Evolutionary conservation across 2,797 vertebrate genomes (phyloP).

Genomic region (Rhynchotus rufescens): DNA sequence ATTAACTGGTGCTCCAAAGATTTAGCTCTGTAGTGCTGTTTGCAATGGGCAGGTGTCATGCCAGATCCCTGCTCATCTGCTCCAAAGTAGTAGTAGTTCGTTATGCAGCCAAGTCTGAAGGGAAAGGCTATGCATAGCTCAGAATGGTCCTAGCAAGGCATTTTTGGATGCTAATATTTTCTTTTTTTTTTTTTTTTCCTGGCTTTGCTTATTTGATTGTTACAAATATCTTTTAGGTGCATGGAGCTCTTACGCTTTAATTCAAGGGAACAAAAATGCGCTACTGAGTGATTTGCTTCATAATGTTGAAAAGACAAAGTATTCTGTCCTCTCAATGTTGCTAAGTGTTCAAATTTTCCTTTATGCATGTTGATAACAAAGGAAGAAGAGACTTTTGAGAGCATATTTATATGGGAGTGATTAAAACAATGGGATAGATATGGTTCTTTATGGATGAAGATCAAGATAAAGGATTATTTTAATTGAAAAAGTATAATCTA

Average conservation of each 20-base stretch:
- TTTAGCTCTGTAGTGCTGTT: rapidly evolving
- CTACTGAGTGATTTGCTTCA: not conserved
- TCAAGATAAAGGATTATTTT: not conserved
- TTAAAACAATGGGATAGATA: not conserved
- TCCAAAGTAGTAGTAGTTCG: rapidly evolving
- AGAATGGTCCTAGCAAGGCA: not conserved
- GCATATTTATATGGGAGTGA: not conserved
- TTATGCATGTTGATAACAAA: not conserved
- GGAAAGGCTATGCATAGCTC: not conserved
- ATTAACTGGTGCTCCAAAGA: not conserved
- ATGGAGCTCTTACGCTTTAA: rapidly evolving
- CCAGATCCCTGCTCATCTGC: not conserved
- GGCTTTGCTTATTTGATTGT: rapidly evolving
- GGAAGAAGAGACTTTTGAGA: not conserved
- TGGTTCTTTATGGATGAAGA: not conserved
- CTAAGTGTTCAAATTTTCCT: not conserved
- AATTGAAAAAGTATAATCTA: not conserved
- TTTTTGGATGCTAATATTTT: not conserved
- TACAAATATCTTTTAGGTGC: not conserved
- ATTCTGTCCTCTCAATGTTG: not conserved
- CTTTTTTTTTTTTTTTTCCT: not conserved
- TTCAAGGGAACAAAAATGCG: not conserved
- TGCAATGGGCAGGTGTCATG: rapidly evolving
- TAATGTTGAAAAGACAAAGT: not conserved
- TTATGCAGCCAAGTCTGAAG: rapidly evolving